Base-by-base conservation (phyloP, 1,140 invertebrate species). In the Cyphomyrmex costatus region DNA sequence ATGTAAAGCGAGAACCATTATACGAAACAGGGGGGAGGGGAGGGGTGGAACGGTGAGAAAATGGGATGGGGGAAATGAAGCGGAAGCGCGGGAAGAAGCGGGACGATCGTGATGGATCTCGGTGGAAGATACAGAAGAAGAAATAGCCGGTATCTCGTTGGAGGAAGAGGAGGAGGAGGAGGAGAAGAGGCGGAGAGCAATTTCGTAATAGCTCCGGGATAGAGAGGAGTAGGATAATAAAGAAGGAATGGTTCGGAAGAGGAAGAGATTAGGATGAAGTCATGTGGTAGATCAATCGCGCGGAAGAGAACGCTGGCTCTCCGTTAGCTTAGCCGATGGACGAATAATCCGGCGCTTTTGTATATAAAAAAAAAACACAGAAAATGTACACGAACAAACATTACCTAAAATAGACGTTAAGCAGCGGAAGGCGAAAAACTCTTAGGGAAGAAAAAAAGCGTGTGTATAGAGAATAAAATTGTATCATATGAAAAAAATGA, bases 401-500 rank as follows among this genome's bases (percentile, higher is more conserved):
- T 76, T 89, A 89, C 78, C 70, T 77, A 86, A 89, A 58, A 63
- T 89, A 89, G 87, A 61, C 49, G 56, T 74, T 89, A 89, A 89
- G 83, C 82, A 89, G 61, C 63, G 88, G 86, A 83, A 89, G 84
- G 30, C 71, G 61, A 86, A 73, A 49, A 49, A 46, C 27, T 73
- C 36, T 74, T 61, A 82, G 70, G 74, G 27, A 24, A 19, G 49
- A 70, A 86, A 78, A 71, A 49, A 85, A 90, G 82, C 80, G 87
- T 92, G 90, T 93, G 92, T 92, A 94, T 93, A 93, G 92, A 91
- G 88, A 91, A 76, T 91, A 90, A 92, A 86, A 85, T 87, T 93
- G 92, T 94, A 94, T 92, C 79, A 92, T 93, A 92, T 80, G 88
- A 80, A 80, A 89, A n/a, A 89, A 89, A 85, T 89, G 91, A 92